Percentiles rank a stretch among this genome's conserved stretches.
These are phyloP conservation scores for Drosophila pallidifrons DNA, from an alignment of 1,140 invertebrate genomes.

Conservation along the genomic window DNA sequence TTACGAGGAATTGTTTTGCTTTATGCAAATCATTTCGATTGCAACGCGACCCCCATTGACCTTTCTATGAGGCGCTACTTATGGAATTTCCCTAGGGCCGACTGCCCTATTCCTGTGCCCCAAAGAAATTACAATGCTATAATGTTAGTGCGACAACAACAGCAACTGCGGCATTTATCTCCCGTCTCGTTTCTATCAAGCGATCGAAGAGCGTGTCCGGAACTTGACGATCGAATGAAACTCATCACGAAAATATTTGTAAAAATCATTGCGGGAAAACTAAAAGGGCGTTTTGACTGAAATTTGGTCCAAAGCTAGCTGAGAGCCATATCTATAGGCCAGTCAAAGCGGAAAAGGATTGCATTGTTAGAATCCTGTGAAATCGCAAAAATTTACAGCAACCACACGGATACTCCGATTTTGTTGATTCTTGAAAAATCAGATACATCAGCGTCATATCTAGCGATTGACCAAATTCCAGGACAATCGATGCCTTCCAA, in stretches of 20 bases:
- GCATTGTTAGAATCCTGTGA: background rate
- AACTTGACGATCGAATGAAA: slow-evolving; percentile 30
- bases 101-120: slow-evolving; percentile 10
- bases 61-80: slow-evolving; percentile 41
- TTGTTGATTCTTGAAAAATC: slow-evolving; percentile 72
- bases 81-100: slow-evolving; percentile 28
- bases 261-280: slow-evolving; percentile 64
- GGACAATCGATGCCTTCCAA: slow-evolving; percentile 21
- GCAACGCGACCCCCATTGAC: slow-evolving; percentile 42
- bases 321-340: background rate
- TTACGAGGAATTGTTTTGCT: slow-evolving; percentile 19
- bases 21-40: slow-evolving; percentile 60
- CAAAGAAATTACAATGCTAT: slow-evolving; percentile 2
- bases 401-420: slow-evolving; percentile 48
- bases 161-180: slow-evolving; percentile 38
- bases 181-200: slow-evolving; percentile 17
- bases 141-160: slow-evolving; percentile 3
- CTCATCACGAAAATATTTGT: slow-evolving; percentile 66
- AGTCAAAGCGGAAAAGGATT: slow-evolving; percentile 13
- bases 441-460: slow-evolving; percentile 49
- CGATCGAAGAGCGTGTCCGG: slow-evolving; percentile 7
- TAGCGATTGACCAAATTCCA: slow-evolving; percentile 20
- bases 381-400: slow-evolving; percentile 43
- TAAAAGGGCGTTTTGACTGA: slow-evolving; percentile 25
- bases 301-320: slow-evolving; percentile 32